Percentiles rank a stretch among this genome's conserved stretches.
These are phyloP conservation scores for Gymnothorax javanicus DNA, from an alignment of 2,797 vertebrate species.

Conservation along the genomic window DNA sequence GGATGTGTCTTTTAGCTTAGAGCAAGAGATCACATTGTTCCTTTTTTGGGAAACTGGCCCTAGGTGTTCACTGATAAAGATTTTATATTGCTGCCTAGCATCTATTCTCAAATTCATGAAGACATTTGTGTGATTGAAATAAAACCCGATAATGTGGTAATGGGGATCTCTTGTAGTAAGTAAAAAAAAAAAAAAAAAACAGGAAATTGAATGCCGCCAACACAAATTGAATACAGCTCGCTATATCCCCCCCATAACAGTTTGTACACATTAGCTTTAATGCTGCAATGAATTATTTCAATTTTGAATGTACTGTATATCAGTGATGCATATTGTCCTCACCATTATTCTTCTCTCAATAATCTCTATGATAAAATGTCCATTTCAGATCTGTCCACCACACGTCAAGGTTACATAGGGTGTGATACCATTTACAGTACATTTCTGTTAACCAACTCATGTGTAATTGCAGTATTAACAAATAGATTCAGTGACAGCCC, in stretches of 20 bases:
- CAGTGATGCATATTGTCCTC: not conserved
- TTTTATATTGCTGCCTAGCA: not conserved
- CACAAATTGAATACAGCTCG: not conserved
- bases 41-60: constrained; percentile 4
- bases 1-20: not conserved
- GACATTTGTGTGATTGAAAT: not conserved
- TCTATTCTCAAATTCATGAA: not conserved
- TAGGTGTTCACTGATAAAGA: constrained; percentile 19
- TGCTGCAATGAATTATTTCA: not conserved
- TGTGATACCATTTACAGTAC: not conserved
- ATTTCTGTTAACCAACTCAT: not conserved
- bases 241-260: not conserved
- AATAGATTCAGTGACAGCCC: no score
- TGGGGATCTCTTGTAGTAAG: not conserved
- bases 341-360: not conserved
- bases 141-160: not conserved
- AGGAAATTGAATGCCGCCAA: not conserved
- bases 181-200: not conserved
- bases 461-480: no score
- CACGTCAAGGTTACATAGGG: not conserved
- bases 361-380: not conserved
- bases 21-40: not conserved
- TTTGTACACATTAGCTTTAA: not conserved
- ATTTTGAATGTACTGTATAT: not conserved
- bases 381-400: not conserved